Conservation (phyloP, 1,140 invertebrate species). For the Drosophila auraria region DNA sequence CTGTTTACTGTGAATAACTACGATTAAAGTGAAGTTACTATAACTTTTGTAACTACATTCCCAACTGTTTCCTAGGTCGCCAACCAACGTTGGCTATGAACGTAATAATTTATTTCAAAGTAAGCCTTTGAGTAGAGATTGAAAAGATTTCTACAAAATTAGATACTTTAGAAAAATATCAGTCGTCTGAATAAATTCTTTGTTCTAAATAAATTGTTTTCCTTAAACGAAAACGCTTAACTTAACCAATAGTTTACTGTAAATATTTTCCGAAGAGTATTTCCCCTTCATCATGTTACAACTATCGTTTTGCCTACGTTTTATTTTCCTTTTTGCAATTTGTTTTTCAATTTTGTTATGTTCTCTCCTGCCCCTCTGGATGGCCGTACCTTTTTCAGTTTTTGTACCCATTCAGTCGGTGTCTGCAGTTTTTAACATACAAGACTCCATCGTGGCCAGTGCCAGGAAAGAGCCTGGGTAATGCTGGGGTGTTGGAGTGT, state of each 20-base stretch:
- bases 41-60: no score
- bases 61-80: no score
- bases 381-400: conserved; percentile 34
- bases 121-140: no score
- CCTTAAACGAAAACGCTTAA: no score
- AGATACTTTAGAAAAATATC: no score
- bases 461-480: conserved; percentile 10
- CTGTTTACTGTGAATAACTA: no score
- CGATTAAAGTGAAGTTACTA: no score
- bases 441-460: conserved; percentile 44
- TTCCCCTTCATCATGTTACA: neutral
- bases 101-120: no score
- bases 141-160: no score
- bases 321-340: conserved; percentile 41
- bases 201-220: neutral
- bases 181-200: no score
- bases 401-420: conserved; percentile 78
- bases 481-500: neutral
- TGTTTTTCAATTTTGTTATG: conserved; percentile 74
- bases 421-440: conserved; percentile 77
- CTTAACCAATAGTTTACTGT: no score
- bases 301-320: conserved; percentile 3
- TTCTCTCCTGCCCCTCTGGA: conserved; percentile 29
- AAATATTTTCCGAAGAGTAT: neutral
- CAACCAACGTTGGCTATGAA: no score